Evolutionary conservation across 2,797 vertebrate genomes (phyloP).

Genomic region (Pristis pectinata): DNA sequence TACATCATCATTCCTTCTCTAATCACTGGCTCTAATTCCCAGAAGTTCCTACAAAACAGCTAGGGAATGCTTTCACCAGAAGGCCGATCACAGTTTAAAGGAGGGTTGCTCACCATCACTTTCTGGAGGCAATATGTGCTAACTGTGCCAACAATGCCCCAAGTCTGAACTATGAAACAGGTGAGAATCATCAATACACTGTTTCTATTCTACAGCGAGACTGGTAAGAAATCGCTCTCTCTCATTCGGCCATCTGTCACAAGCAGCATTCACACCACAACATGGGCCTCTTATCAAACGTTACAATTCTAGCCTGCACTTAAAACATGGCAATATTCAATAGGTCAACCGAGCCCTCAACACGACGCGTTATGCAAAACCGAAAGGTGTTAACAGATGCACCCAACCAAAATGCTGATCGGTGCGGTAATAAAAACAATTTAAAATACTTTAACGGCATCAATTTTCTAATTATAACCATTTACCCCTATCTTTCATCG

Average conservation of each 20-base stretch:
- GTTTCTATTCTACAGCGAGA: neutral
- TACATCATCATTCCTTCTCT: too few relatives aligned
- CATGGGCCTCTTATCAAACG: neutral
- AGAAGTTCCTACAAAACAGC: too few relatives aligned
- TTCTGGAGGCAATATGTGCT: too few relatives aligned
- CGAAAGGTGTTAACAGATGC: too few relatives aligned
- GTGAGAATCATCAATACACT: neutral
- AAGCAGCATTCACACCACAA: neutral
- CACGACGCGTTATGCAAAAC: neutral
- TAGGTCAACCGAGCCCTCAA: neutral
- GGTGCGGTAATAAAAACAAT: neutral
- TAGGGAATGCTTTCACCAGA: too few relatives aligned
- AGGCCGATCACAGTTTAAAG: too few relatives aligned
- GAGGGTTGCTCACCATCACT: too few relatives aligned
- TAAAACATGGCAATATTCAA: neutral
- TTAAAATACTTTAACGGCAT: neutral
- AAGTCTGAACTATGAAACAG: too few relatives aligned
- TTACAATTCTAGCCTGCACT: neutral
- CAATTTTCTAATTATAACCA: neutral
- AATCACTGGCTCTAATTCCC: too few relatives aligned
- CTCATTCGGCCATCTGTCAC: too few relatives aligned
- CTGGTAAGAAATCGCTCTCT: neutral
- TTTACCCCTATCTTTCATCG: neutral
- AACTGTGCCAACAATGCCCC: too few relatives aligned
- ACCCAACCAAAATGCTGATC: neutral